Evolutionary conservation across 2,888 invertebrate species (phyloP).

Genomic region (Uropetala carovei): DNA sequence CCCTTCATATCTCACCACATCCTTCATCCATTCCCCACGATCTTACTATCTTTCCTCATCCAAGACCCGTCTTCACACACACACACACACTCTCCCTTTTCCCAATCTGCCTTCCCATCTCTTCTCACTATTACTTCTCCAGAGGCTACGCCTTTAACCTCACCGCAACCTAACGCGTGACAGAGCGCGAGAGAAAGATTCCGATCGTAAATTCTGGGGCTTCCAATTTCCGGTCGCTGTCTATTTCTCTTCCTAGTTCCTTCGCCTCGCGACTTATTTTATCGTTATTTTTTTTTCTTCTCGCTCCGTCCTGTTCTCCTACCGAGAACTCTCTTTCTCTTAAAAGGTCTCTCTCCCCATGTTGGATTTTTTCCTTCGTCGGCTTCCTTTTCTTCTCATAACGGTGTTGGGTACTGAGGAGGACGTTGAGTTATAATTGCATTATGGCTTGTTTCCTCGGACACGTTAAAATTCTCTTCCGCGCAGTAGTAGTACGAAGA

Average conservation of each 20-base stretch:
- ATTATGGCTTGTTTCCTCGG: too few relatives aligned
- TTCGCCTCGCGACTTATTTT: background rate
- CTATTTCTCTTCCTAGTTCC: background rate
- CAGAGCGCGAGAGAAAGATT: background rate
- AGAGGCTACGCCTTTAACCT: background rate
- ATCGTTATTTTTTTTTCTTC: background rate
- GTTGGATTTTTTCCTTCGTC: too few relatives aligned
- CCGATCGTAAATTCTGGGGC: constrained; percentile 44
- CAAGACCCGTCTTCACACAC: background rate
- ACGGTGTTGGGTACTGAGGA: too few relatives aligned
- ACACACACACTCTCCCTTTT: background rate
- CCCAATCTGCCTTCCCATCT: background rate
- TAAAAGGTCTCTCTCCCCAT: too few relatives aligned
- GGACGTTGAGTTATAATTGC: too few relatives aligned
- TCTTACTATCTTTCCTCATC: background rate
- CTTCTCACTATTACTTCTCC: background rate
- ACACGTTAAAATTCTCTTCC: too few relatives aligned
- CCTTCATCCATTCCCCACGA: background rate
- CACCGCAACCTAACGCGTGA: background rate
- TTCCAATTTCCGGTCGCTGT: constrained; percentile 24
- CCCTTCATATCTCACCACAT: background rate
- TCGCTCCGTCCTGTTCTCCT: background rate
- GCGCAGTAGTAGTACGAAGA: too few relatives aligned
- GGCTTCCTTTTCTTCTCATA: too few relatives aligned
- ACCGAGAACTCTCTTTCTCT: background rate